Evolutionary conservation across 2,888 invertebrate species (phyloP), one percentile per base, ranked within the genome.

Genomic region (Empis livida): DNA sequence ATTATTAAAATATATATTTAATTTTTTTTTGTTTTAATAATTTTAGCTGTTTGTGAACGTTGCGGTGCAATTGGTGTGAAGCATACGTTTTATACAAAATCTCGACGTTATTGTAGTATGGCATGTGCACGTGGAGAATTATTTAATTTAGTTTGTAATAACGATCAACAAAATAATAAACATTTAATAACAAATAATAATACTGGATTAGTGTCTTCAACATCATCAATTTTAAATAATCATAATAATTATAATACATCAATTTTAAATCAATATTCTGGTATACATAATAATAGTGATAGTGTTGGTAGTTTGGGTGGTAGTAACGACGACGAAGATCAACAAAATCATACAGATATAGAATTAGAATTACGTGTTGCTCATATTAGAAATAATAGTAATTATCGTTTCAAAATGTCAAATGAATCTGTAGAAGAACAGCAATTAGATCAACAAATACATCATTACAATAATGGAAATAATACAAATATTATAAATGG

Each of bases 61-160:
- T 89, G 89, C 67, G 88, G 88, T 43, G 82, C 84, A 15, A 83
- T 87, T 54, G 89, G 88, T 43, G 86, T 88, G 27, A 86, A 86
- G 61, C 87, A 88, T 64, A 85, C 87, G 13, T 89, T 89, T 69
- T 88, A 88, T 62, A 87, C 87, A 13, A 82, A 84, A 65, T 83
- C 86, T 53, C 76, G 88, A 50, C 74, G 84, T 53, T 88, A 84
- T 67, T 89, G 88, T 65, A 87, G 86, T 61, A 77, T 86, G 71
- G 78, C 82, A 16, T 88, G 88, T 67, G 85, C 86, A 10, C 73
- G 84, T 42, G 74, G 76, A 35, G 68, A 68, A 52, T 57, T 68
- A 20, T 68, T 65, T 50, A 67, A 64, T 31, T 55, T 66, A 54
- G 64, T 68, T 42, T 65, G 62, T 50, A 67, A 61, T 51, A 63